Evolutionary conservation across 2,113 vertebrate species (phyloP), one percentile per base, ranked within the genome.

Genomic region (Amblyornis subalaris): DNA sequence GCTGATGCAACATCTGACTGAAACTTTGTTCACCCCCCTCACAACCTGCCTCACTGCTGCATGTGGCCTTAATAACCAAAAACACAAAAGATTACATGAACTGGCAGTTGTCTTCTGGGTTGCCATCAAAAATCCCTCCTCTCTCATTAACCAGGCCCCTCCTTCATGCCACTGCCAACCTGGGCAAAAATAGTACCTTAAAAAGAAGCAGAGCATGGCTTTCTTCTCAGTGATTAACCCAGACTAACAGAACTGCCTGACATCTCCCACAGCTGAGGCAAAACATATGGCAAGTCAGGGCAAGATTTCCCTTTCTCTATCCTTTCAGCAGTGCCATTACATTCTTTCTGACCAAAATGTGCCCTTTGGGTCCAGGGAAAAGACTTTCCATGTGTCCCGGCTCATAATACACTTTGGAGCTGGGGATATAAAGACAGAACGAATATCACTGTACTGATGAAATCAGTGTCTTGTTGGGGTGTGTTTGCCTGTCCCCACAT

Each of bases 231-330:
- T 3, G 12, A 71, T 38, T 42, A 64, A 22, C 28, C 42, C 29
- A 28, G 14, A 36, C n/a, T 42, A 22, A 65, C 67, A 92, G 18
- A 16, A 24, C 17, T n/a, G 21, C 25, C 12, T 67, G 12, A 7
- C 14, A 15, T 70, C 31, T 50, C 24, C 19, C 40, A 36, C 11
- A 77, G 22, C 42, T 67, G 73, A 70, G 18, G 24, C 3, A 66
- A 40, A 29, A 25, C 0, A 0, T 17, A 23, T 0, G 3, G 42
- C 14, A 85, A 72, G 7, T 72, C 38, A 85, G 29, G 12, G 2
- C 6, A 91, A 71, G 18, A 38, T 31, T 60, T 80, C 26, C 44
- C 29, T 72, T 83, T 48, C 40, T 44, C 26, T 6, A 6, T 38
- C 29, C 14, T 33, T 90, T 51, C 44, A 90, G 29, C 24, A 72